Evolutionary conservation across 2,888 invertebrate species (phyloP), one percentile per base, ranked within the genome.

Genomic region (Scaptomyza parva): DNA sequence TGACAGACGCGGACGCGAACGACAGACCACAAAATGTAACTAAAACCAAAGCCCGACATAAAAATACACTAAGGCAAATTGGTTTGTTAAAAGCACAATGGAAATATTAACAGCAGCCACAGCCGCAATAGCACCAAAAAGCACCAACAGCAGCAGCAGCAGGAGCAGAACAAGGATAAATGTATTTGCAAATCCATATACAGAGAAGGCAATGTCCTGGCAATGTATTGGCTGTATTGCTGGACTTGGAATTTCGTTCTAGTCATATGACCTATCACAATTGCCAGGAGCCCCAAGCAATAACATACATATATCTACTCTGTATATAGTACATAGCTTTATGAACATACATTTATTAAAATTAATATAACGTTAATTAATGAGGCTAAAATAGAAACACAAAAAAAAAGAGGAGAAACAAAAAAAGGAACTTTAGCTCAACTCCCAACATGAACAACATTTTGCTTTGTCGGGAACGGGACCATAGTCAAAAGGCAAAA

Each of bases 21-120:
- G 54, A 54, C 59, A 65, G 57, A 41, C 52, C 52, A 28, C 52
- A 55, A 48, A 75, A 48, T 60, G 80, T 67, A 74, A 81, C 66
- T 55, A 52, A 60, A 60, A 45, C 57, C 51, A 72, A 57, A 45
- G 54, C 60, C 60, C 61, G 58, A 68, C 65, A 73, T 60, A 74
- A 66, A 74, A 73, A 78, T 66, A 70, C 80, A 78, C 68, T 72
- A 67, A 77, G 71, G 71, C 65, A 78, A 78, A 77, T 78, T 77
- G 67, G 78, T 75, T 72, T 76, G 78, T 76, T 76, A 72, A 78
- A 70, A 70, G 70, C 61, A 73, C 72, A 78, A 72, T 78, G 72
- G 72, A 59, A 72, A 70, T 67, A 76, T 76, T 78, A 72, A 76
- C 72, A 72, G 57, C 44, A 58, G 33, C 57, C 26, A 17, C 52